These are phyloP conservation scores for Heliconius nattereri DNA, from an alignment of 1,140 invertebrate genomes.

Conservation along the genomic window DNA sequence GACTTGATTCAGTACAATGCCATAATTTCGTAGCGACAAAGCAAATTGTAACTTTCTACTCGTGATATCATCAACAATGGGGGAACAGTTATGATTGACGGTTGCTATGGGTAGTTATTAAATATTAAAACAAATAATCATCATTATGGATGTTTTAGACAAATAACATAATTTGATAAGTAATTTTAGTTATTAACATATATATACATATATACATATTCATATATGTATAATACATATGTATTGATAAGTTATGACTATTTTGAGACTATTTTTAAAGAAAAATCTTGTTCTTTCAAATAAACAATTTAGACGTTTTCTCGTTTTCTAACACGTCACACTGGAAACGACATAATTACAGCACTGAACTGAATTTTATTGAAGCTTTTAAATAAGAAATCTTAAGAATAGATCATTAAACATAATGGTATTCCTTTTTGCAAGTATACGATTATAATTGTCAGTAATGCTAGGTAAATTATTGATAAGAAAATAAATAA, in stretches of 20 bases:
- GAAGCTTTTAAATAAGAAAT: background rate
- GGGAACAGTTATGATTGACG: conserved; percentile 15
- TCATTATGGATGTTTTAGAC: background rate
- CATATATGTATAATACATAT: no score
- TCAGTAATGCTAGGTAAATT: background rate
- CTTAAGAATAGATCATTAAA: background rate
- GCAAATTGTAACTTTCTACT: conserved; percentile 17
- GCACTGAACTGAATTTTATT: background rate
- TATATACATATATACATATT: no score
- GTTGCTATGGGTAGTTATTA: background rate
- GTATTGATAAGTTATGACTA: no score
- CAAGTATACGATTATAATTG: background rate
- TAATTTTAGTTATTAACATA: no score
- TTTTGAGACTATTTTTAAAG: no score
- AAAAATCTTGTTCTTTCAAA: no score
- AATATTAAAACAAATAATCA: background rate
- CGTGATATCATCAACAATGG: conserved; percentile 26
- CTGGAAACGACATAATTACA: no score
- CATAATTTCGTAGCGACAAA: conserved; percentile 10
- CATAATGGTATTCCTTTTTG: background rate
- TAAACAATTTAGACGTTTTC: no score
- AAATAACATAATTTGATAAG: no score
- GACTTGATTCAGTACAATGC: background rate
- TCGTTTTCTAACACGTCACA: no score
- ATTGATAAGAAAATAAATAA: background rate